Evolutionary conservation across 2,113 vertebrate species (phyloP), one percentile per base, ranked within the genome.

Genomic region (Tragulus kanchil): DNA sequence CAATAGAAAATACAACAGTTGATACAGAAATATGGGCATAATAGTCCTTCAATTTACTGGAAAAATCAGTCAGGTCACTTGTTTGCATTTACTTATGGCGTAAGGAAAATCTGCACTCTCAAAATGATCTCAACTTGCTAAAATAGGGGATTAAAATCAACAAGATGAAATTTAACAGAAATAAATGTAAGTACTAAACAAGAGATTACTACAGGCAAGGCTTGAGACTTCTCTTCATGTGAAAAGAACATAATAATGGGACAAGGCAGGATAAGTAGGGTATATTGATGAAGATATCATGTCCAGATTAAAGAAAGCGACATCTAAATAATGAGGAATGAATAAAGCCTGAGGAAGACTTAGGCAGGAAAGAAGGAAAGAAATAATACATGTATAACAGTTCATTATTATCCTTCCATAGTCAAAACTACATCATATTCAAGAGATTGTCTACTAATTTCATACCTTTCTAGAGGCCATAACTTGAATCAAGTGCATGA

Each of bases 91-190:
- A 81, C 3, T 31, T 42, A 50, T 92, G 19, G 11, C 64, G 54
- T 59, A 42, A 28, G 69, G 83, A 94, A 87, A 54, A 26, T 9
- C 42, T 94, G 15, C 1, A 54, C 56, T 31, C 36, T 92, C 26
- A 67, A 95, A 89, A 82, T 69, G 79, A 73, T 42, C 54, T 92
- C 31, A 36, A 16, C 50, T 83, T 85, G 23, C 17, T 90, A 31
- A 95, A 89, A 42, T 65, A 19, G 59, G 42, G 17, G 23, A 3
- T 61, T 83, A 84, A 94, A 90, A 54, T 89, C 7, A 83, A 14
- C 1, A 94, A 90, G 17, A 89, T 90, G 64, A 86, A 88, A 92
- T 48, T 94, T 73, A 83, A 71, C 31, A 78, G 14, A 56, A 14
- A 42, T 31, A 75, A 23, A 75, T 62, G 10, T 69, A 89, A 67